A percentile compares a stretch with the other conserved stretches of the same genome.
Conservation (phyloP, 2,888 invertebrate genomes). For the Oxystoma pomonae region DNA sequence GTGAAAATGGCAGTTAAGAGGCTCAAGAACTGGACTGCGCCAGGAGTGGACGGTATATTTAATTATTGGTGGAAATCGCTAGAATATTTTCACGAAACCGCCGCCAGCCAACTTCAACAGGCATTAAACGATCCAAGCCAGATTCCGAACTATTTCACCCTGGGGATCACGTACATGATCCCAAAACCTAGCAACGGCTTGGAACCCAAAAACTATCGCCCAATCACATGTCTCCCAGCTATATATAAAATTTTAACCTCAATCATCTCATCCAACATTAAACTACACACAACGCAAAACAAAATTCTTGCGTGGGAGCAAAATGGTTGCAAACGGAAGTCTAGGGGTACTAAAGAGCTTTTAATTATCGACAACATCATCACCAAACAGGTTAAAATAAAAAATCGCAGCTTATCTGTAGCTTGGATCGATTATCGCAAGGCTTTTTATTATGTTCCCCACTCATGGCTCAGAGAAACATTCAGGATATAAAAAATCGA, state of each 20-base stretch:
- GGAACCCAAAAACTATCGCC: constrained; percentile 20
- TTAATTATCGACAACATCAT: neutral
- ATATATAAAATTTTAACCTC: constrained; percentile 10
- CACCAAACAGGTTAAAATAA: neutral
- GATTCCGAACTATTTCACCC: constrained; percentile 1
- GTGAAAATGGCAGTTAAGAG: neutral
- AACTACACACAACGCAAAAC: neutral
- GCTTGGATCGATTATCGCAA: constrained; percentile 1
- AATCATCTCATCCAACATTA: neutral
- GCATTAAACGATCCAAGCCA: neutral
- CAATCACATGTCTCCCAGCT: constrained; percentile 23
- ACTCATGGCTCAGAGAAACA: neutral
- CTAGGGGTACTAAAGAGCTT: neutral
- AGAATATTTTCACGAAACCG: neutral
- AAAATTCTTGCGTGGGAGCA: neutral
- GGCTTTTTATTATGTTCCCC: neutral
- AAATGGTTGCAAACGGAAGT: neutral
- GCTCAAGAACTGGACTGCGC: constrained; percentile 2
- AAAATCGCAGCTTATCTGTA: neutral
- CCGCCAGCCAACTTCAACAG: neutral
- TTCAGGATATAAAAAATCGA: neutral
- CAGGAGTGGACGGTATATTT: neutral
- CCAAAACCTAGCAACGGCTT: constrained; percentile 11
- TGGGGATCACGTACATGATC: constrained; percentile 7
- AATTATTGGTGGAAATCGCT: constrained; percentile 5